Percentiles rank a stretch among this genome's conserved stretches.
Conservation (phyloP, 2,113 vertebrate species). For the Willisornis vidua region DNA sequence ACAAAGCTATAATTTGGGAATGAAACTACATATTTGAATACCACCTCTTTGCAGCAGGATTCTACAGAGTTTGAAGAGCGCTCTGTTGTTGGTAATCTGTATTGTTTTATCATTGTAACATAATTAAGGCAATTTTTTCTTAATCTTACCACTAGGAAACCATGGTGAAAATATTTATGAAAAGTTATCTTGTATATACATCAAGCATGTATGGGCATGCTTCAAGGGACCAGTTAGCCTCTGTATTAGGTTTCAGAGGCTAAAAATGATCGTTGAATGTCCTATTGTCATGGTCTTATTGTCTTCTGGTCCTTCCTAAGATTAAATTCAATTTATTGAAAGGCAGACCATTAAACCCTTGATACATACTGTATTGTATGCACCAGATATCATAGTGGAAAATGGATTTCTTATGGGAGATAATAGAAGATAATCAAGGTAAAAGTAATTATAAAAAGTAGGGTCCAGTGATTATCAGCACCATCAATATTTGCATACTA, state of each 20-base stretch:
- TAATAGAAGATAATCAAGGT: constrained; percentile 71
- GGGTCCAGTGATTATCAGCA: constrained; percentile 58
- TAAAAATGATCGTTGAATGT: constrained; percentile 19
- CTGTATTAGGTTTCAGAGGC: constrained; percentile 41
- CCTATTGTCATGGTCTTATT: constrained; percentile 48
- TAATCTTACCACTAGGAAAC: background rate
- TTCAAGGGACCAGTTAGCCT: constrained; percentile 44
- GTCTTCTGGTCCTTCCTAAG: constrained; percentile 51
- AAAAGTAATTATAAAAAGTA: constrained; percentile 68
- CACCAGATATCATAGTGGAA: constrained; percentile 47
- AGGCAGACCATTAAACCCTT: constrained; percentile 66
- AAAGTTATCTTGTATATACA: background rate
- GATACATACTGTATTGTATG: constrained; percentile 33
- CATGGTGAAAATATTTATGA: constrained; percentile 6
- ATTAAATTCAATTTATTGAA: constrained; percentile 78
- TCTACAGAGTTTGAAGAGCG: background rate
- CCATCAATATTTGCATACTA: constrained; percentile 73
- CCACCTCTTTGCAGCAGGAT: background rate
- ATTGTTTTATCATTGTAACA: background rate
- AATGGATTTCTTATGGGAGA: constrained; percentile 63
- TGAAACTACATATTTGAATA: background rate
- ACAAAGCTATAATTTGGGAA: background rate
- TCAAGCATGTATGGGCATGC: constrained; percentile 3
- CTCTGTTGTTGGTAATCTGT: background rate
- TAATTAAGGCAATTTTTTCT: background rate